phyloP scores from a whole-genome alignment of 2,888 invertebrate genomes.

The Drosophila subquinaria region DNA sequence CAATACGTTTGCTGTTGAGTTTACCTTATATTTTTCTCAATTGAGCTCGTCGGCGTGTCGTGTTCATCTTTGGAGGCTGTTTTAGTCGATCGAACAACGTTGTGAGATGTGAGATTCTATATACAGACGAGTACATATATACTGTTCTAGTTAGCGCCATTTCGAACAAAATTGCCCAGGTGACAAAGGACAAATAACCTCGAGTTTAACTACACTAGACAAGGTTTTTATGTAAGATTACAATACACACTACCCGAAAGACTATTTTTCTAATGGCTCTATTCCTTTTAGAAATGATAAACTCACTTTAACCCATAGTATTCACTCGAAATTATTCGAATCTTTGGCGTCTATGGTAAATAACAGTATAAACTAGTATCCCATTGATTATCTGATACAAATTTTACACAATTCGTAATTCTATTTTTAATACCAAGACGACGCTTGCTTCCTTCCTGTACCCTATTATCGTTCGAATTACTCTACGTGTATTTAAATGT shows the following conservation, averaged over 20 bases:
- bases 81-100: slow-evolving; percentile 9
- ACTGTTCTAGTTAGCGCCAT: slow-evolving; percentile 29
- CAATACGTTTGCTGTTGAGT: background rate
- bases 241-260: slow-evolving; percentile 15
- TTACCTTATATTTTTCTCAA: slow-evolving; percentile 6
- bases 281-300: slow-evolving; percentile 5
- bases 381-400: slow-evolving; percentile 14
- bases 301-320: slow-evolving; percentile 15
- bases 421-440: slow-evolving; percentile 27
- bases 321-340: slow-evolving; percentile 21
- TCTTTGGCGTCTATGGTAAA: slow-evolving; percentile 21
- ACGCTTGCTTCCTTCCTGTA: slow-evolving; percentile 67
- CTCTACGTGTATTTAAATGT: slow-evolving; percentile 40
- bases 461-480: slow-evolving; percentile 31
- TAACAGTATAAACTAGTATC: slow-evolving; percentile 14
- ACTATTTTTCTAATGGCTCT: slow-evolving; percentile 14
- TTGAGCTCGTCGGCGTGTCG: slow-evolving; percentile 2
- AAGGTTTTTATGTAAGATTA: slow-evolving; percentile 1
- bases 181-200: slow-evolving; percentile 29
- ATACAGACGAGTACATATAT: slow-evolving; percentile 1
- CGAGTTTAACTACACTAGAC: slow-evolving; percentile 14
- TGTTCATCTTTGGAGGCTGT: slow-evolving; percentile 21
- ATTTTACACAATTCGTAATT: slow-evolving; percentile 4
- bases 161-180: slow-evolving; percentile 33
- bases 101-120: slow-evolving; percentile 38